Conservation (phyloP, 2,797 vertebrate genomes). For the Chrosomus eos region DNA sequence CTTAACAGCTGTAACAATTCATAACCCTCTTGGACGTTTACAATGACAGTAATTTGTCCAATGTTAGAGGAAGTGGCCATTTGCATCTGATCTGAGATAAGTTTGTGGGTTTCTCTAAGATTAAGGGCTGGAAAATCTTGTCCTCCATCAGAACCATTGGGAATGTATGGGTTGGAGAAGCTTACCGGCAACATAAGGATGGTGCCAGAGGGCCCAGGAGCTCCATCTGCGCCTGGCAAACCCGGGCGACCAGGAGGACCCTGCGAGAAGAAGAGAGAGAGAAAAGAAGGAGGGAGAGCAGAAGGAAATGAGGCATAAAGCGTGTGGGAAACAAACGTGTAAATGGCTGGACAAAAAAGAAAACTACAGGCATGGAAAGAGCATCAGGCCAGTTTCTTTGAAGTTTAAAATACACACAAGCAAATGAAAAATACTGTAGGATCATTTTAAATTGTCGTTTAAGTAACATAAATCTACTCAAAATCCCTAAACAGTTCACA, state of each 20-base stretch:
- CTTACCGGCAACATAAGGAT: slow-evolving; percentile 96
- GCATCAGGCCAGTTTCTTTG: slow-evolving; percentile 5
- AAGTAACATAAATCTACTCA: neutral
- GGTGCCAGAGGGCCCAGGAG: slow-evolving; percentile 93
- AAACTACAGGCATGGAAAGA: slow-evolving; percentile 2
- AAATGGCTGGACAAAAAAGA: slow-evolving; percentile 14
- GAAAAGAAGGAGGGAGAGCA: slow-evolving; percentile 23
- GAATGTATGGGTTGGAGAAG: slow-evolving; percentile 48
- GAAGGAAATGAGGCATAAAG: slow-evolving; percentile 27
- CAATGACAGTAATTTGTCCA: slow-evolving; percentile 69
- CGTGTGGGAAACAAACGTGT: slow-evolving; percentile 5
- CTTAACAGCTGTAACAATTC: slow-evolving; percentile 69
- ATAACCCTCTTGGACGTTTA: slow-evolving; percentile 73
- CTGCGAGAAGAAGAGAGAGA: slow-evolving; percentile 67
- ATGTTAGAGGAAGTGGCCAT: neutral
- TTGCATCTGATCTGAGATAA: slow-evolving; percentile 66
- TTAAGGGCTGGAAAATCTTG: neutral
- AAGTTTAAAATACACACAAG: slow-evolving; percentile 14
- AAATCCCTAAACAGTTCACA: slow-evolving; percentile 13
- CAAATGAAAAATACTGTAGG: slow-evolving; percentile 9
- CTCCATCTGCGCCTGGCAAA: slow-evolving; percentile 92
- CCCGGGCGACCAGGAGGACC: slow-evolving; percentile 93
- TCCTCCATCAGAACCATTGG: slow-evolving; percentile 30
- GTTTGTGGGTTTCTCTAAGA: slow-evolving; percentile 20
- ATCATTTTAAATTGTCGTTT: neutral